phyloP scores from a whole-genome alignment of 2,797 vertebrate species.

The Pipistrellus pipistrellus region DNA sequence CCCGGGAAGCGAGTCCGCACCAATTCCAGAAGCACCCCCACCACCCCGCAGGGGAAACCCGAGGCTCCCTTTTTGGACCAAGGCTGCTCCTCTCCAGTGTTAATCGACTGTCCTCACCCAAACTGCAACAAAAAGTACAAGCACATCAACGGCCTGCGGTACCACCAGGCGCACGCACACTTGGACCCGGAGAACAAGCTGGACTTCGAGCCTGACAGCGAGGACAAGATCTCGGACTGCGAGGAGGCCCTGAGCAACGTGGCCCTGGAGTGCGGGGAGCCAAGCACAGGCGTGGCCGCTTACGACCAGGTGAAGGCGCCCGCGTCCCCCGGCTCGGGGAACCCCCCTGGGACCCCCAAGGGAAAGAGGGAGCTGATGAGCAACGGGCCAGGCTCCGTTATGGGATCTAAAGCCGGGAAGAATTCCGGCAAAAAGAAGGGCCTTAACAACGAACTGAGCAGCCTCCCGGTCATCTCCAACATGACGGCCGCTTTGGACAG shows the following conservation, averaged over 20 bases:
- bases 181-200: slow-evolving; percentile 95
- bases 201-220: slow-evolving; percentile 95
- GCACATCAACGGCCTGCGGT: slow-evolving; percentile 98
- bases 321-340: slow-evolving; percentile 91
- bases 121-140: slow-evolving; percentile 99
- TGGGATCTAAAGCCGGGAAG: slow-evolving; percentile 93
- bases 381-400: slow-evolving; percentile 91
- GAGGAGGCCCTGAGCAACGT: slow-evolving; percentile 93
- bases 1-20: slow-evolving; percentile 96
- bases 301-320: slow-evolving; percentile 93
- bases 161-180: slow-evolving; percentile 99
- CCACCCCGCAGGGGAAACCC: slow-evolving; percentile 96
- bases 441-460: slow-evolving; percentile 93
- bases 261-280: slow-evolving; percentile 93
- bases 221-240: slow-evolving; percentile 97
- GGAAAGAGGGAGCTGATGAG: slow-evolving; percentile 94
- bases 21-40: slow-evolving; percentile 97
- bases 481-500: slow-evolving; percentile 96
- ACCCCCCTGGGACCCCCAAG: slow-evolving; percentile 94
- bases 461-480: slow-evolving; percentile 97
- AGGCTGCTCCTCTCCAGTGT: slow-evolving; percentile 95
- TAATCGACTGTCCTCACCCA: slow-evolving; percentile 99
- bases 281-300: slow-evolving; percentile 87
- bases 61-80: slow-evolving; percentile 96
- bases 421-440: slow-evolving; percentile 95